These are phyloP conservation scores for Phataginus tricuspis DNA, from an alignment of 2,797 vertebrate genomes.

Conservation along the genomic window DNA sequence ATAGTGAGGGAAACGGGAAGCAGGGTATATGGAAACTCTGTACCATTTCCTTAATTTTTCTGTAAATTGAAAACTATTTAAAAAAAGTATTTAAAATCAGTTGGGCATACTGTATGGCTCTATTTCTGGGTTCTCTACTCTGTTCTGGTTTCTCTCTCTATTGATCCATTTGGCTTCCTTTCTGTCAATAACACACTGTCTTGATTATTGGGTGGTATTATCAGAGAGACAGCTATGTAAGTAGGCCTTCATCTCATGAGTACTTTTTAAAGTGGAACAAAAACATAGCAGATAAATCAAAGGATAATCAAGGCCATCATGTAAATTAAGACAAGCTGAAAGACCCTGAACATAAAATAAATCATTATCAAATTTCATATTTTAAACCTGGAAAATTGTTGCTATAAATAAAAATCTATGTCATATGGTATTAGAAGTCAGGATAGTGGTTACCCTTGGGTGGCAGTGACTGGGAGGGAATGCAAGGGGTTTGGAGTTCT, in stretches of 20 bases:
- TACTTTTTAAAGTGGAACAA: not conserved
- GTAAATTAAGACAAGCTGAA: not conserved
- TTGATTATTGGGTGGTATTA: too few species aligned
- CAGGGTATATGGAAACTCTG: too few species aligned
- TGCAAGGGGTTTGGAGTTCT: not conserved
- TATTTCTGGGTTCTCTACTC: too few species aligned
- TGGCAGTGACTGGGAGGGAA: not conserved
- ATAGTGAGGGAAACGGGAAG: too few species aligned
- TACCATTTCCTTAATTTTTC: too few species aligned
- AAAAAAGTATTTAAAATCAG: too few species aligned
- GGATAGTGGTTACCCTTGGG: not conserved
- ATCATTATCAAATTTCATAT: not conserved
- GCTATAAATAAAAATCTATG: constrained; percentile 6
- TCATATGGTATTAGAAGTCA: not conserved
- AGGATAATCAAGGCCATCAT: constrained; percentile 1
- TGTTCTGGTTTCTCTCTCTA: too few species aligned
- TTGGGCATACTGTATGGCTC: too few species aligned
- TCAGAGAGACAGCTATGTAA: too few species aligned
- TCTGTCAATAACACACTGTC: too few species aligned
- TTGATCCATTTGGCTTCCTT: too few species aligned
- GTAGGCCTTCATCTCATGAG: not conserved
- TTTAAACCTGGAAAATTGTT: not conserved
- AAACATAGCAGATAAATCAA: not conserved
- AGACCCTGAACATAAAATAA: not conserved
- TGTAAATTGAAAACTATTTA: too few species aligned